Evolutionary conservation across 2,797 vertebrate species (phyloP).

Genomic region (Peromyscus aztecus): DNA sequence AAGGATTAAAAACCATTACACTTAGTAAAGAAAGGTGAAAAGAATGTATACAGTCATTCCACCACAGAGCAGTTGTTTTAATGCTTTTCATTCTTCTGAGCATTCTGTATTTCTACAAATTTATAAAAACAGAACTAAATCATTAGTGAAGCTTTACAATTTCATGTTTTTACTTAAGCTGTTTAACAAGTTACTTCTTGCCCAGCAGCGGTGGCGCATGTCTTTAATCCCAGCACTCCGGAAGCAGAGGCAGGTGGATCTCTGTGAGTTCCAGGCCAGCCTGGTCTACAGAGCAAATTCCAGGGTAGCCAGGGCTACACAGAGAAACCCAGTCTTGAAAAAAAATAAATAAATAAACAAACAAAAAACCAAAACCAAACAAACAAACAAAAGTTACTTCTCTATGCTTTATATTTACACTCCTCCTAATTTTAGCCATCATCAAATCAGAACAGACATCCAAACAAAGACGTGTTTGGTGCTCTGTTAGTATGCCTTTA

Average conservation of each 20-base stretch:
- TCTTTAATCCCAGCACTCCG: neutral
- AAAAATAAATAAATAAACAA: neutral
- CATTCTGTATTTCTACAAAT: neutral
- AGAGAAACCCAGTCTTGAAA: neutral
- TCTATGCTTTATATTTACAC: neutral
- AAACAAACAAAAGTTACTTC: neutral
- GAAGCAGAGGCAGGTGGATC: neutral
- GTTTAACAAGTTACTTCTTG: neutral
- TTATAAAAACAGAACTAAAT: neutral
- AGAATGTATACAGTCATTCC: neutral
- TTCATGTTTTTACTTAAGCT: neutral
- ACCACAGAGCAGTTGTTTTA: neutral
- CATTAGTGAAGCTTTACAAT: neutral
- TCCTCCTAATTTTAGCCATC: constrained; percentile 1
- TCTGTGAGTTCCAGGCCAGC: neutral
- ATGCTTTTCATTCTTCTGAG: neutral
- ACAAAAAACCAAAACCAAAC: neutral
- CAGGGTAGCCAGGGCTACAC: neutral
- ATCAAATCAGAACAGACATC: constrained; percentile 30
- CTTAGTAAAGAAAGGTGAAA: neutral
- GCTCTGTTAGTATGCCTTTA: neutral
- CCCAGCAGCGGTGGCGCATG: neutral
- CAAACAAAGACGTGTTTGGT: neutral
- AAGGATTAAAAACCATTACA: constrained; percentile 7
- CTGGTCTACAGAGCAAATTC: neutral